phyloP scores from a whole-genome alignment of 1,140 invertebrate genomes.

The Lysiphlebus fabarum region DNA sequence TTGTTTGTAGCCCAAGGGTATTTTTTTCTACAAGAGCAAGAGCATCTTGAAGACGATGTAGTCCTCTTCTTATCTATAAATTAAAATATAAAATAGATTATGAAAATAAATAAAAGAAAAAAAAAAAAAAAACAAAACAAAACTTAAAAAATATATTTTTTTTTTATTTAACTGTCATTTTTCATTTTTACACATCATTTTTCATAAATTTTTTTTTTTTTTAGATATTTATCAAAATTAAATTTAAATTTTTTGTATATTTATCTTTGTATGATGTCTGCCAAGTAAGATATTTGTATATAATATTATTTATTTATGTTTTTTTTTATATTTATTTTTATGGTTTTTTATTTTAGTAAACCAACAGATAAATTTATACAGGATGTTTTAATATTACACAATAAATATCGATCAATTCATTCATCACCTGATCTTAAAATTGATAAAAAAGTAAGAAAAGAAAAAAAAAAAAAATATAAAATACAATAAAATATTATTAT shows the following conservation, averaged over 20 bases:
- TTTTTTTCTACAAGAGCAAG: conserved; percentile 82
- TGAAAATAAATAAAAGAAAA: not conserved
- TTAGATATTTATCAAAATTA: not conserved
- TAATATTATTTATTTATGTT: not conserved
- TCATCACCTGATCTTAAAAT: conserved; percentile 60
- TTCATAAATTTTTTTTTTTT: too few relatives aligned
- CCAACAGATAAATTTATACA: conserved; percentile 42
- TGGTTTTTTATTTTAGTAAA: conserved; percentile 14
- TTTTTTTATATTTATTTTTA: not conserved
- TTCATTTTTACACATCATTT: too few relatives aligned
- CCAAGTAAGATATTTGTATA: too few relatives aligned
- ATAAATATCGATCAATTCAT: conserved; percentile 63
- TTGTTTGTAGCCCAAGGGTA: conserved; percentile 76
- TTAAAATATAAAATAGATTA: conserved; percentile 1
- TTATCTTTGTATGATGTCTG: not conserved
- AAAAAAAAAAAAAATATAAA: too few relatives aligned
- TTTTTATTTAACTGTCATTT: too few relatives aligned
- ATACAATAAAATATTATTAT: not conserved
- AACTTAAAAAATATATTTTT: too few relatives aligned
- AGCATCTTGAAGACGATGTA: conserved; percentile 83
- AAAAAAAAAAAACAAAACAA: not conserved
- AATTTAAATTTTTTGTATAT: not conserved
- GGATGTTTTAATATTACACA: conserved; percentile 63
- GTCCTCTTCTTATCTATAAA: conserved; percentile 68
- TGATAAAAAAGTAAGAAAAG: conserved; percentile 58